Evolutionary conservation across 2,888 invertebrate species (phyloP), one percentile per base, ranked within the genome.

Genomic region (Augochlorella aurata): DNA sequence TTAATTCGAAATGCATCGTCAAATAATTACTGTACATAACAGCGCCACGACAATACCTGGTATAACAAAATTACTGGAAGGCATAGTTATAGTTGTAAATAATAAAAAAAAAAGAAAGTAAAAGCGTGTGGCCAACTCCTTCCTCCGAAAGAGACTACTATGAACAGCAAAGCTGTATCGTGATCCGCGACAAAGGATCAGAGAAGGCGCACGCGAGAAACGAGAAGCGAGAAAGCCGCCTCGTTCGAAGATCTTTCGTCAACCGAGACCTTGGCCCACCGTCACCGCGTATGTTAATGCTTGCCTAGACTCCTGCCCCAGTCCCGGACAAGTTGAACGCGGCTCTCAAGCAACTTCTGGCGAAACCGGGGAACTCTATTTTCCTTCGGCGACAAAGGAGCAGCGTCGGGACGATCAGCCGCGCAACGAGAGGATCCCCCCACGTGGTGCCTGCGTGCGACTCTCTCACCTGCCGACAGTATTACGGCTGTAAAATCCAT

Each of bases 281-380:
- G 79, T 79, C 79, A 54, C 52, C 52, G 79, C 78, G 47, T 78
- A 79, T 78, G 78, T 69, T 79, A 65, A 78, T 79, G 79, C 63
- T 47, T 16, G 77, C 10, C 77, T 63, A 69, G 77, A 44, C 50
- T 74, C 58, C 58, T 16, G 67, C 67, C 21, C 68, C 77, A 63
- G 61, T 77, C 68, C 63, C 18, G 63, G 63, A 38, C 29, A 63
- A 63, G 29, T 63, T 63, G 58, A 63, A 63, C 63, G 16, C 29
- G 29, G 63, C 38, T 38, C 63, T 74, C 52, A 47, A 49, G 16
- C n/a, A 18, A 76, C 50, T 76, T 63, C 50, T 52, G 44, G 44
- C 50, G 29, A 79, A 63, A 78, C 47, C 79, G 38, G 54, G 21
- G 52, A 65, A 79, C 14, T 18, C 61, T 68, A 79, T 71, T 80